phyloP scores from a whole-genome alignment of 2,888 invertebrate genomes.

The Carabus problematicus region DNA sequence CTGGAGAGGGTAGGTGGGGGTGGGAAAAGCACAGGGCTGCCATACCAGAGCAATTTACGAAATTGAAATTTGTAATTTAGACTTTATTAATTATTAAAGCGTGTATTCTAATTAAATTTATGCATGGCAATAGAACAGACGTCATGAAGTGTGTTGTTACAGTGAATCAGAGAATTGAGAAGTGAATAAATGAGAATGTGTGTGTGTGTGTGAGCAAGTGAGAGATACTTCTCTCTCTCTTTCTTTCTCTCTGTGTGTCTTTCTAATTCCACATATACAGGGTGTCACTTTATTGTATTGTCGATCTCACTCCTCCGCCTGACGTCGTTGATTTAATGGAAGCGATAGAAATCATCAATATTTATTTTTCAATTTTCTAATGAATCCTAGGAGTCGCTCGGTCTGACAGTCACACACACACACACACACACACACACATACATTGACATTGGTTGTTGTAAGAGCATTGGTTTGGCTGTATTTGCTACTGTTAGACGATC shows the following conservation, averaged over 20 bases:
- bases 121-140: constrained; percentile 33
- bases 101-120: constrained; percentile 42
- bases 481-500: constrained; percentile 5
- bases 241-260: background rate
- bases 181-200: background rate
- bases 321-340: constrained; percentile 39
- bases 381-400: constrained; percentile 26
- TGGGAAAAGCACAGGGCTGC: too few species aligned
- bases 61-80: constrained; percentile 43
- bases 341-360: constrained; percentile 42
- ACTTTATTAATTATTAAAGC: constrained; percentile 43
- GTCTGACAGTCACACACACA: background rate
- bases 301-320: constrained; percentile 17
- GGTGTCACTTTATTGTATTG: too few species aligned
- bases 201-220: background rate
- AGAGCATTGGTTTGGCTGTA: background rate
- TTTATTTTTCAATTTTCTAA: constrained; percentile 44
- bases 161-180: constrained; percentile 33
- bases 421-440: background rate
- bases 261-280: background rate
- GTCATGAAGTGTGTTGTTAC: constrained; percentile 28
- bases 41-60: constrained; percentile 33
- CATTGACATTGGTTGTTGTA: too few species aligned
- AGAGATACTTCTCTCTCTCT: background rate
- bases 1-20: too few species aligned